Evolutionary conservation across 2,113 vertebrate genomes (phyloP), one percentile per base, ranked within the genome.

Genomic region (Corythaixoides concolor): DNA sequence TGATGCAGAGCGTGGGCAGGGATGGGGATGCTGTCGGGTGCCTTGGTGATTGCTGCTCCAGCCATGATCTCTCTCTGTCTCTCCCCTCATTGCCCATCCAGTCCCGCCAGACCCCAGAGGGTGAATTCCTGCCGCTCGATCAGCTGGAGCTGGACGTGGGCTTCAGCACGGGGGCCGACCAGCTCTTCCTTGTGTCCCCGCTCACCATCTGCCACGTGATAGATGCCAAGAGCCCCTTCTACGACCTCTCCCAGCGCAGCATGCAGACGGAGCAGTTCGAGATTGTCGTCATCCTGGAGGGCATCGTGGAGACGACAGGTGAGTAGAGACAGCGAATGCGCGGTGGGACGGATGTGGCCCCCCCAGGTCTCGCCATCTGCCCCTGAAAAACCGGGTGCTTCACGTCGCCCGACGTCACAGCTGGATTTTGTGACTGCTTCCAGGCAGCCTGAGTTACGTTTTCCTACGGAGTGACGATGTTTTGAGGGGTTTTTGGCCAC

Each of bases 121-220:
- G 99, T 8, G 99, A 99, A 96, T 99, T 99, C 97, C 99, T 99
- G 74, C 99, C 99, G 2, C 98, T 99, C 94, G 99, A 99, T 95
- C 99, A 99, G 98, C 98, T 99, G 98, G 99, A 99, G 98, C 97
- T 99, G 98, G 99, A 99, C 70, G 99, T 99, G 95, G 99, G 99
- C 70, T 99, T 99, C 98, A 99, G 99, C 96, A 99, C 99, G 1
- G 99, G 99, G 30, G 99, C 99, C 3, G 99, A 99, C 97, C 99
- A 99, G 98, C 99, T 99, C 77, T 99, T 99, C 97, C 99, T 99
- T 91, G 99, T 99, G 96, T 99, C 99, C 53, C 99, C 99, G 1
- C 99, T 99, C 93, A 99, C 99, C 63, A 99, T 99, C 98, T 99
- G 99, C 98, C 99, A 99, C 90, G 99, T 99, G 98, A 99, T 99